phyloP scores from a whole-genome alignment of 2,888 invertebrate species.

The Spilarctia lutea region DNA sequence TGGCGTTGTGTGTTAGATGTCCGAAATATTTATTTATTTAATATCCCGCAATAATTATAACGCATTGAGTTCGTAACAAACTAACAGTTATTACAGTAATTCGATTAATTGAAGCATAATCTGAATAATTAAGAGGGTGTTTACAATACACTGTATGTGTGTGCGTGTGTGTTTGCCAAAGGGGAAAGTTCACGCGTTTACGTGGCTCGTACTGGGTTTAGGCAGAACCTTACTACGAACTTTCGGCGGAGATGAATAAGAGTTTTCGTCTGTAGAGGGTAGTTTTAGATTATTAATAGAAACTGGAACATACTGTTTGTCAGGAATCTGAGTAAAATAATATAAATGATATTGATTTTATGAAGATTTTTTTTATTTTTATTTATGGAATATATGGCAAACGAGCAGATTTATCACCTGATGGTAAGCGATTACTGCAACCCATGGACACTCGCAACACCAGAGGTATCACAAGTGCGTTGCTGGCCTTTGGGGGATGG shows the following conservation, averaged over 20 bases:
- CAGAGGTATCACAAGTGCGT: too few relatives aligned
- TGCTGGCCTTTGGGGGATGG: too few relatives aligned
- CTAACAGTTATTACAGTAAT: slow-evolving; percentile 46
- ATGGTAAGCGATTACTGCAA: too few relatives aligned
- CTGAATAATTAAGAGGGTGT: slow-evolving; percentile 48
- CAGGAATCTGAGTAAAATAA: not conserved
- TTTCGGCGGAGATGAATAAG: slow-evolving; percentile 5
- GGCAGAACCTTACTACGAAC: not conserved
- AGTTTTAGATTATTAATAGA: slow-evolving; percentile 7
- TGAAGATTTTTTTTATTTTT: too few relatives aligned
- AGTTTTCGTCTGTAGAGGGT: not conserved
- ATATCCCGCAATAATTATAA: not conserved
- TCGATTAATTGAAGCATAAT: slow-evolving; percentile 52
- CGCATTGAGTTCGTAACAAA: slow-evolving; percentile 23
- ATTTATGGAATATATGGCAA: too few relatives aligned
- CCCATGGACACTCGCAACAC: too few relatives aligned
- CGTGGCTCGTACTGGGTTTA: not conserved
- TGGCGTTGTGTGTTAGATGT: too few relatives aligned
- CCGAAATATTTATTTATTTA: too few relatives aligned
- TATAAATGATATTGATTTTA: not conserved
- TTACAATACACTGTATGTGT: slow-evolving; percentile 29
- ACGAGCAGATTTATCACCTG: too few relatives aligned
- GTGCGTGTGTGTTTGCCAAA: slow-evolving; percentile 17
- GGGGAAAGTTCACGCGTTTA: slow-evolving; percentile 13
- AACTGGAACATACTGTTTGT: not conserved